A percentile compares a stretch with the other conserved stretches of the same genome.
phyloP scores from a whole-genome alignment of 2,888 invertebrate species.

The Serripes groenlandicus region DNA sequence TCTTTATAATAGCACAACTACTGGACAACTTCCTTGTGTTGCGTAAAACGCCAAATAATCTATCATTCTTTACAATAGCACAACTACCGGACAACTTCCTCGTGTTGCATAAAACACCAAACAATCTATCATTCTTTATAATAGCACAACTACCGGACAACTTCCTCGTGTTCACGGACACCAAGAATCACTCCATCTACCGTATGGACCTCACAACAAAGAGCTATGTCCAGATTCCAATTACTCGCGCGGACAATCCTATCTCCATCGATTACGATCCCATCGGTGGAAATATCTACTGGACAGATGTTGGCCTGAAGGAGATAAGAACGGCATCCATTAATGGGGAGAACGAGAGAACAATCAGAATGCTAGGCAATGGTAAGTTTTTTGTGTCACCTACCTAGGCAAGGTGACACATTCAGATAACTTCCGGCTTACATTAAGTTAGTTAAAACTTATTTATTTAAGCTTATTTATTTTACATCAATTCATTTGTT shows the following conservation, averaged over 20 bases:
- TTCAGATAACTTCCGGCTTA: too few species aligned
- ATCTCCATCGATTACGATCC: slow-evolving; percentile 95
- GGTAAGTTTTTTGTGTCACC: slow-evolving; percentile 66
- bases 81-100: slow-evolving; percentile 75
- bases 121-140: not conserved
- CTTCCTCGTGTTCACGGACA: slow-evolving; percentile 80
- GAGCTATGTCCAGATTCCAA: slow-evolving; percentile 71
- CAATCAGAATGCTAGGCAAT: slow-evolving; percentile 63
- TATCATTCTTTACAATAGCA: slow-evolving; percentile 43
- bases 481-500: too few species aligned
- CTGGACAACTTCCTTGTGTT: not conserved
- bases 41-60: not conserved
- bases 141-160: slow-evolving; percentile 72
- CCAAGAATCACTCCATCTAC: slow-evolving; percentile 89
- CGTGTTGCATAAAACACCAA: not conserved
- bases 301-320: slow-evolving; percentile 90
- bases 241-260: slow-evolving; percentile 88
- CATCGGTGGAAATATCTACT: slow-evolving; percentile 91
- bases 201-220: slow-evolving; percentile 91
- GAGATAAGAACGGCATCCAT: slow-evolving; percentile 73
- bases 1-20: too few species aligned
- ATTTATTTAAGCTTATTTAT: too few species aligned
- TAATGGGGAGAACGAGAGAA: slow-evolving; percentile 69
- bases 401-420: too few species aligned
- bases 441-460: too few species aligned